Evolutionary conservation across 1,140 invertebrate genomes (phyloP).

Genomic region (Diorhabda elongata): DNA sequence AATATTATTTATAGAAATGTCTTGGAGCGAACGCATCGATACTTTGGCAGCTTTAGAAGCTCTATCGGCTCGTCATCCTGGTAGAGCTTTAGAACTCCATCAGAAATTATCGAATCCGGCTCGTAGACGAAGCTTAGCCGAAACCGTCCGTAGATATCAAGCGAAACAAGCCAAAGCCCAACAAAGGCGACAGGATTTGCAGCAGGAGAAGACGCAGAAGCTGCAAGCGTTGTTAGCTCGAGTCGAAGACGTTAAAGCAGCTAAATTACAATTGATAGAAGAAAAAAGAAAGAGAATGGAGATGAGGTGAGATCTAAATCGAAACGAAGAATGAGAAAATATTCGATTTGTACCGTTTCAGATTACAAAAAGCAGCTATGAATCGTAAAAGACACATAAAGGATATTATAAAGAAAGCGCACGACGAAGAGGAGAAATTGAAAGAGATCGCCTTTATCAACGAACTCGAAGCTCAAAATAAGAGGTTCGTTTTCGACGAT

Average conservation of each 20-base stretch:
- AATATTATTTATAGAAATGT: constrained; percentile 51
- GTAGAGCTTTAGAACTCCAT: constrained; percentile 84
- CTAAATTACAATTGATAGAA: constrained; percentile 80
- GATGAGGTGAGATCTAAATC: constrained; percentile 48
- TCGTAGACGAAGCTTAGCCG: constrained; percentile 73
- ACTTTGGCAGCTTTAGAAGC: constrained; percentile 71
- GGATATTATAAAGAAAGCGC: constrained; percentile 88
- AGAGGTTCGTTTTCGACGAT: constrained; percentile 51
- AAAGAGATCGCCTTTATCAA: constrained; percentile 98
- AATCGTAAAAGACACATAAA: constrained; percentile 74
- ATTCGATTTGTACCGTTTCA: constrained; percentile 13
- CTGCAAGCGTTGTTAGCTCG: constrained; percentile 81
- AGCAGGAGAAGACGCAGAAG: constrained; percentile 80
- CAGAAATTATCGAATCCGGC: constrained; percentile 91
- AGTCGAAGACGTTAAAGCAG: constrained; percentile 86
- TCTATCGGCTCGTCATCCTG: constrained; percentile 78
- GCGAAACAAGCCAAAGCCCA: constrained; percentile 83
- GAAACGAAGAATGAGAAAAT: background rate
- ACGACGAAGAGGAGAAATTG: constrained; percentile 95
- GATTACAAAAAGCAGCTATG: constrained; percentile 85
- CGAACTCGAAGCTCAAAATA: constrained; percentile 91
- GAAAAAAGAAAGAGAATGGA: constrained; percentile 82
- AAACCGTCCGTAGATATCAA: constrained; percentile 75
- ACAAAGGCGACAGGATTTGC: constrained; percentile 70
- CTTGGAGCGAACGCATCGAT: constrained; percentile 74